Evolutionary conservation across 1,140 invertebrate species (phyloP).

Genomic region (Conus betulinus): DNA sequence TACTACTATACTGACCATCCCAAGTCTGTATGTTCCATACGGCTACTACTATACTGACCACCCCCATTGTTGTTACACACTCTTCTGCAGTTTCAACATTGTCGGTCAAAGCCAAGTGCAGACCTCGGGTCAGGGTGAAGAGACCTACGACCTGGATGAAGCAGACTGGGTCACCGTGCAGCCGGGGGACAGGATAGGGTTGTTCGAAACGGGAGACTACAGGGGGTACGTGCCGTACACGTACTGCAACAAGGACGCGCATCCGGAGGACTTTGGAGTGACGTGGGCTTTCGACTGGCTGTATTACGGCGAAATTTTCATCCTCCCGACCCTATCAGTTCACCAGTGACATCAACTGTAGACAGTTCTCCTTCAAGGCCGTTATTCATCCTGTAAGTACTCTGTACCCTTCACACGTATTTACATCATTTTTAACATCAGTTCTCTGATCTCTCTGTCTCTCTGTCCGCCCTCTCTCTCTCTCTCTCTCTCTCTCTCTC

Average conservation of each 20-base stretch:
- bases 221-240: background rate
- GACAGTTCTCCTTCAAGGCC: background rate
- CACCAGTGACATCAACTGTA: background rate
- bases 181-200: background rate
- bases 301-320: background rate
- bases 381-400: background rate
- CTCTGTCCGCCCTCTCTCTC: too few relatives aligned
- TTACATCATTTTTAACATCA: too few relatives aligned
- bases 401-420: too few relatives aligned
- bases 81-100: background rate
- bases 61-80: too few relatives aligned
- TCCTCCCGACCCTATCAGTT: background rate
- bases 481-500: too few relatives aligned
- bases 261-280: background rate
- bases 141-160: constrained; percentile 5
- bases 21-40: too few relatives aligned
- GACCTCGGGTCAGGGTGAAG: background rate
- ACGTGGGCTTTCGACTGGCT: too few relatives aligned
- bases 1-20: too few relatives aligned
- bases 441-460: too few relatives aligned
- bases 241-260: background rate
- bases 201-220: background rate
- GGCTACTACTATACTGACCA: too few relatives aligned
- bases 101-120: background rate
- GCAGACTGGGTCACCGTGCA: constrained; percentile 3